Evolutionary conservation across 2,113 vertebrate genomes (phyloP).

Genomic region (Pseudorectes ferrugineus): DNA sequence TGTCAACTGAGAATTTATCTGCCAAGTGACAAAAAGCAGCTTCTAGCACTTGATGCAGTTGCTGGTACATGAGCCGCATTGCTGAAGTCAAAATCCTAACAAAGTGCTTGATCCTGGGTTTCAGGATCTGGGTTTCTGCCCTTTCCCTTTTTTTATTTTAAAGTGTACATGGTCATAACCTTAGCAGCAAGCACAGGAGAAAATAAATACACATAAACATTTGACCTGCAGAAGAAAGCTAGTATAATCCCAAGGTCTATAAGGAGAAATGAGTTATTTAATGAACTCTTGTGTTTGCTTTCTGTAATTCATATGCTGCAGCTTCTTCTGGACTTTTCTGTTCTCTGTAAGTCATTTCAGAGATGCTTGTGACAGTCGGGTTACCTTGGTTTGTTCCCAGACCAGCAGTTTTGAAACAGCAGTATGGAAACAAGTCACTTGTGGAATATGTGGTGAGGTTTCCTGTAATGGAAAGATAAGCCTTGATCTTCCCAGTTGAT

Average conservation of each 20-base stretch:
- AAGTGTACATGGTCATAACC: not conserved
- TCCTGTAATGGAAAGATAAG: slow-evolving; percentile 27
- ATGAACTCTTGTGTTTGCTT: not conserved
- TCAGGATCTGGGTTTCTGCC: not conserved
- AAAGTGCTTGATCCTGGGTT: not conserved
- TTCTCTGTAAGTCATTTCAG: not conserved
- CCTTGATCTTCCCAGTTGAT: not conserved
- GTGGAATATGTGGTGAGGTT: not conserved
- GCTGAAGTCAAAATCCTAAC: not conserved
- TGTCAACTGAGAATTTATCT: not conserved
- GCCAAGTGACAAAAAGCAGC: not conserved
- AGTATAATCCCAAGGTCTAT: not conserved
- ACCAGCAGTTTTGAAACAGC: not conserved
- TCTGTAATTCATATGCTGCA: not conserved
- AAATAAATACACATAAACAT: not conserved
- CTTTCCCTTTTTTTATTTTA: not conserved
- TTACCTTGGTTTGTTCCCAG: not conserved
- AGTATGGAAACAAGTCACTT: not conserved
- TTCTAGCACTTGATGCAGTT: not conserved
- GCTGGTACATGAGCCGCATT: fast-evolving
- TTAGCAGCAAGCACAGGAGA: not conserved
- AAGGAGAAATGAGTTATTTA: not conserved
- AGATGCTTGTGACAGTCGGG: not conserved
- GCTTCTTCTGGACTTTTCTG: not conserved
- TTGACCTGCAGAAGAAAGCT: not conserved